Evolutionary conservation across 2,113 vertebrate genomes (phyloP).

Genomic region (Probosciger aterrimus): DNA sequence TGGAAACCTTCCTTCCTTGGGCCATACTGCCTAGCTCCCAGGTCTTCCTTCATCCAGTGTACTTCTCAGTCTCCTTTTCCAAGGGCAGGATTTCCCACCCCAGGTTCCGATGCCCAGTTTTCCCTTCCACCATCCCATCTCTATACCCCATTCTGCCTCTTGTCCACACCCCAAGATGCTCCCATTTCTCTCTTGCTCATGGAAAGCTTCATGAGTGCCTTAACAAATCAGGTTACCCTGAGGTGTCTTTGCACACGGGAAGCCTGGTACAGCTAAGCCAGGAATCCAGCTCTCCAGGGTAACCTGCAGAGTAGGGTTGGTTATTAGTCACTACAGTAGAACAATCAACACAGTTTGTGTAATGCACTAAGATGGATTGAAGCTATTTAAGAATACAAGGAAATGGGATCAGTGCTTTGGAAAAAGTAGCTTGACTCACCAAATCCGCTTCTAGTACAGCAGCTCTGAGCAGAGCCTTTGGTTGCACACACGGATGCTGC

Average conservation of each 20-base stretch:
- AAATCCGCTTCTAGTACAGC: neutral
- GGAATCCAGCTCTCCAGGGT: neutral
- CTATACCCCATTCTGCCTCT: neutral
- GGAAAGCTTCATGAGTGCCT: neutral
- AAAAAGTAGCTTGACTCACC: neutral
- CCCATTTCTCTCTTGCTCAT: neutral
- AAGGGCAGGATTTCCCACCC: neutral
- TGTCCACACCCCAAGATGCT: neutral
- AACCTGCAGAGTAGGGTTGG: neutral
- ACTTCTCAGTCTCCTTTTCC: neutral
- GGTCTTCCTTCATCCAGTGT: neutral
- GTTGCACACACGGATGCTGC: neutral
- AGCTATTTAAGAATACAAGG: constrained; percentile 20
- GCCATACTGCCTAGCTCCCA: neutral
- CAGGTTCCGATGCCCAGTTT: neutral
- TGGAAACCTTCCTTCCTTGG: neutral
- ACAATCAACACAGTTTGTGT: neutral
- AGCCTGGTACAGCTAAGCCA: neutral
- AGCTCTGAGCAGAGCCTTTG: neutral
- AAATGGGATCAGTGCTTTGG: constrained; percentile 10
- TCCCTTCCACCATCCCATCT: neutral
- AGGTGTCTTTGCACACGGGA: neutral
- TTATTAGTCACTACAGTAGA: neutral
- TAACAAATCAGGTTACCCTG: neutral
- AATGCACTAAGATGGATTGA: constrained; percentile 20